Evolutionary conservation across 2,888 invertebrate genomes (phyloP), one percentile per base, ranked within the genome.

Genomic region (Thyatira batis): DNA sequence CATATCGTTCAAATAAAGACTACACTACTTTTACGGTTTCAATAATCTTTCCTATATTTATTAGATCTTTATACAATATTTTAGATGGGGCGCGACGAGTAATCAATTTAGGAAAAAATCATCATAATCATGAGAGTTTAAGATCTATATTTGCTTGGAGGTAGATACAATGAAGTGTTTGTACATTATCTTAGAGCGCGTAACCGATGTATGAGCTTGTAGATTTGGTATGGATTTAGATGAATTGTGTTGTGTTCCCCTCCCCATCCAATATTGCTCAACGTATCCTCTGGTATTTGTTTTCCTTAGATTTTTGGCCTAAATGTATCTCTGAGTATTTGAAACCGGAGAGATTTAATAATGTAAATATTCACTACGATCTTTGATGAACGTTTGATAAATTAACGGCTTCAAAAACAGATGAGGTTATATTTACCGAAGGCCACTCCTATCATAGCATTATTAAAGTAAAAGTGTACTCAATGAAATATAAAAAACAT

Each of bases 1-100:
- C 92, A 92, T 92, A 92, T 92, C 92, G 89, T 89, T 87, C 82
- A 83, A 89, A 80, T 85, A 80, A 92, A 92, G 92, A 92, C 92
- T 92, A 85, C 83, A 75, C 73, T 82, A 89, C 78, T 83, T 87
- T 85, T 89, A 89, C 85, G 79, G 84, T 84, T 85, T 85, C 88
- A 86, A 82, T 87, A 87, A 89, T 89, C 89, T 89, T 86, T 91
- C 89, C 90, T 92, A 90, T 89, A 89, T 89, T 84, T 86, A 87
- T 82, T 89, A 90, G 86, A 82, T 84, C 78, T 82, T 39, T 89
- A 83, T 90, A 91, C 87, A 90, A 85, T 84, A 85, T 83, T 88
- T 87, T 87, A 84, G 85, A 71, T 73, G 78, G 79, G 82, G 80
- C 76, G 65, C 70, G 71, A 72, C 73, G 76, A 78, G 69, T 63